Evolutionary conservation across 2,888 invertebrate genomes (phyloP).

Genomic region (Sympetrum striolatum): DNA sequence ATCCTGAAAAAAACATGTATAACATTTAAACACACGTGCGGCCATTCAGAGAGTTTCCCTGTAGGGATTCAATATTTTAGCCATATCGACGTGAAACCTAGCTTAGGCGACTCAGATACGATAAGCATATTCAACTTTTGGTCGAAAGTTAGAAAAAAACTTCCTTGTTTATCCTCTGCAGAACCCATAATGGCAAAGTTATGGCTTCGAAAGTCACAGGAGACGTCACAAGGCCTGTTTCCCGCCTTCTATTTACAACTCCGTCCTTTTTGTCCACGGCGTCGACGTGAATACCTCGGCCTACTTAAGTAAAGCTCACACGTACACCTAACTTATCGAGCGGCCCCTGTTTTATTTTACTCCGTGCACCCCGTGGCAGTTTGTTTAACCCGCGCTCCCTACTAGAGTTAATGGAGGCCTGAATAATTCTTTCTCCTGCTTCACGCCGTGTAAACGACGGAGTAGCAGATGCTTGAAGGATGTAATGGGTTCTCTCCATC

Average conservation of each 20-base stretch:
- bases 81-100: too few relatives aligned
- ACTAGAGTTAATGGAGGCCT: conserved; percentile 13
- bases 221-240: neutral
- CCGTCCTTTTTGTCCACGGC: neutral
- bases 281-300: neutral
- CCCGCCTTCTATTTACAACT: neutral
- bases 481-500: neutral
- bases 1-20: too few relatives aligned
- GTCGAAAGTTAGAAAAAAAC: too few relatives aligned
- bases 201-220: neutral
- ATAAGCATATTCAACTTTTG: too few relatives aligned
- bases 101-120: too few relatives aligned
- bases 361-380: neutral
- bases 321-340: neutral
- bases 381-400: neutral
- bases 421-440: conserved; percentile 3
- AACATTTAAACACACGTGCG: too few relatives aligned
- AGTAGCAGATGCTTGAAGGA: neutral
- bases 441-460: neutral
- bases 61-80: too few relatives aligned
- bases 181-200: neutral
- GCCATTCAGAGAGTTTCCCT: too few relatives aligned
- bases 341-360: neutral
- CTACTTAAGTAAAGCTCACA: neutral
- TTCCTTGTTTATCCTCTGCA: too few relatives aligned